Percentiles rank a stretch among this genome's conserved stretches.
Evolutionary conservation across 53 echinoderm and acorn worm species (phyloP).

Genomic region (Crossaster papposus): DNA sequence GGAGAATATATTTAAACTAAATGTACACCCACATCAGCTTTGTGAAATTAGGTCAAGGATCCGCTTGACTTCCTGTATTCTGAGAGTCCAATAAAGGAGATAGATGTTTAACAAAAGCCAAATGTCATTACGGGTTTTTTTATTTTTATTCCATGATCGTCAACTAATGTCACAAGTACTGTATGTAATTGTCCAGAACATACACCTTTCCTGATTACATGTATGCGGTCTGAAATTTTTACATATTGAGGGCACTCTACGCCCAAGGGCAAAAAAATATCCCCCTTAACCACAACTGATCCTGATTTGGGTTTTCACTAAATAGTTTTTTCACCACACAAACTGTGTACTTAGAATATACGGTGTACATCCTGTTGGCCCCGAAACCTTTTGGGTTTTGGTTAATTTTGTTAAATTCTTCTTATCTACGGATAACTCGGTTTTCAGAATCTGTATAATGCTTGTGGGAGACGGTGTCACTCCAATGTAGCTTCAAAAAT

Average conservation of each 20-base stretch:
- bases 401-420: not conserved
- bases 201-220: not conserved
- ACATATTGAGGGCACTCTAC: too few species aligned
- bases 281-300: not conserved
- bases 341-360: not conserved
- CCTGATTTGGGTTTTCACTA: not conserved
- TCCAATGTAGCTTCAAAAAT: not conserved
- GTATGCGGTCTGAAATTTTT: too few species aligned
- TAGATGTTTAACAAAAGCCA: not conserved
- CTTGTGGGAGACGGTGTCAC: not conserved
- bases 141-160: not conserved
- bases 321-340: not conserved
- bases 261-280: not conserved
- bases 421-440: not conserved
- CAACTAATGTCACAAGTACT: not conserved
- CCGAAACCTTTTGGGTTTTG: not conserved
- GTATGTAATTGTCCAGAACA: not conserved
- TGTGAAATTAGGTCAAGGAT: not conserved
- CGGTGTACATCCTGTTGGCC: not conserved
- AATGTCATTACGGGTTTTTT: not conserved
- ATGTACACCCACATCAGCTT: conserved; percentile 47
- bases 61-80: conserved; percentile 44
- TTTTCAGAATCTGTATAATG: not conserved
- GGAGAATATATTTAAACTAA: not conserved
- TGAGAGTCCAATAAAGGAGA: not conserved